phyloP scores from a whole-genome alignment of 1,140 invertebrate species.

The Reticulitermes speratus region DNA sequence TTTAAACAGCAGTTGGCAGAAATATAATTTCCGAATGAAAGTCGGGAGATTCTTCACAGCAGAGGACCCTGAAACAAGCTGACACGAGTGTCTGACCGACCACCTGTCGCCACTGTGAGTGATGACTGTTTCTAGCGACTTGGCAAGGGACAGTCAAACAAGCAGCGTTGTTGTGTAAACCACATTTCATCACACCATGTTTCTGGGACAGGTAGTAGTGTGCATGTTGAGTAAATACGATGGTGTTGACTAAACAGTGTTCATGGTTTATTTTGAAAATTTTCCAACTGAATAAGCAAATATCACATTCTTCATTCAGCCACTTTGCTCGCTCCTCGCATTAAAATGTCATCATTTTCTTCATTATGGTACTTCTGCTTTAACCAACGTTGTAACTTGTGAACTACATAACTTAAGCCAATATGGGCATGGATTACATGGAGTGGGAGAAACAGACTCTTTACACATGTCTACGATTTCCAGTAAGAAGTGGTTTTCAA shows the following conservation, averaged over 20 bases:
- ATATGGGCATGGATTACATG: not conserved
- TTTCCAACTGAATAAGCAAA: constrained; percentile 13
- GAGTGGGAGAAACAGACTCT: too few species aligned
- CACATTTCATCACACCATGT: constrained; percentile 1
- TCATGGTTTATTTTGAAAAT: not conserved
- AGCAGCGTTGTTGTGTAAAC: not conserved
- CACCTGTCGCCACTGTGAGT: not conserved
- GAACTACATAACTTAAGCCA: not conserved
- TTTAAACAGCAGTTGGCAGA: too few species aligned
- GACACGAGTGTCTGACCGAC: not conserved
- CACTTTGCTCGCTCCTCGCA: not conserved
- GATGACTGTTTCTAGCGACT: not conserved
- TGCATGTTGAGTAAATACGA: not conserved
- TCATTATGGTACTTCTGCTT: not conserved
- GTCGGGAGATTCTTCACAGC: too few species aligned
- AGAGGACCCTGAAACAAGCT: too few species aligned
- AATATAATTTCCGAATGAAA: too few species aligned
- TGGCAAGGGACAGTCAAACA: not conserved
- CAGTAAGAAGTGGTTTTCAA: too few species aligned
- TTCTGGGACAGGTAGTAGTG: constrained; percentile 5
- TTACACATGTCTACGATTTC: too few species aligned
- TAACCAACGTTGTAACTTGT: not conserved
- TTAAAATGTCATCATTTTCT: not conserved
- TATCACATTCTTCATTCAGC: constrained; percentile 6
- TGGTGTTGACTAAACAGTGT: not conserved